A percentile compares a stretch with the other conserved stretches of the same genome.
phyloP scores from a whole-genome alignment of 2,888 invertebrate species.

The Eristalinus aeneus region DNA sequence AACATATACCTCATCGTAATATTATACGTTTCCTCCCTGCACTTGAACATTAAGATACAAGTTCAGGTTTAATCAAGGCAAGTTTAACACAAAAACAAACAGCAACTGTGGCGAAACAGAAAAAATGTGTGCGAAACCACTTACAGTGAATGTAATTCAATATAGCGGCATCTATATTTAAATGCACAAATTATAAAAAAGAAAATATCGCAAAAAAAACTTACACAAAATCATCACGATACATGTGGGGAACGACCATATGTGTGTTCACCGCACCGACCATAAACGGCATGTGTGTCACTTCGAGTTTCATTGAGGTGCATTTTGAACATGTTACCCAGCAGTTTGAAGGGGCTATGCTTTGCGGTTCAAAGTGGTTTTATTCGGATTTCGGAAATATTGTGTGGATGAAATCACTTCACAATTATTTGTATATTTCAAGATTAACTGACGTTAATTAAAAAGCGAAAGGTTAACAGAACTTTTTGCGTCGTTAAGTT shows the following conservation, averaged over 20 bases:
- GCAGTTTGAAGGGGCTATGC: conserved; percentile 9
- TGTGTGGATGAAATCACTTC: background rate
- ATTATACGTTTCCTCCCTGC: conserved; percentile 2
- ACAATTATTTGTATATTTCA: background rate
- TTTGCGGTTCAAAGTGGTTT: conserved; percentile 14
- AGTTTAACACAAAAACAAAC: conserved; percentile 28
- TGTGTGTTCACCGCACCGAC: conserved; percentile 14
- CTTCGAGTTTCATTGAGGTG: conserved; percentile 49
- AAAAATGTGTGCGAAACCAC: conserved; percentile 38
- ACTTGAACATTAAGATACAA: conserved; percentile 40
- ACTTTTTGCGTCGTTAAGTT: too few species aligned
- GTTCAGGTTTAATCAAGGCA: conserved; percentile 34
- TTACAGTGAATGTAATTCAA: conserved; percentile 38
- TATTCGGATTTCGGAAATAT: background rate
- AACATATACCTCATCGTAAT: background rate
- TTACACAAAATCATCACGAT: background rate
- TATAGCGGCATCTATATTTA: background rate
- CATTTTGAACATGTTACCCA: conserved; percentile 8
- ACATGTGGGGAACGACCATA: background rate
- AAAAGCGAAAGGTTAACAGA: background rate
- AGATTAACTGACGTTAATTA: background rate
- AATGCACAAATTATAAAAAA: conserved; percentile 1
- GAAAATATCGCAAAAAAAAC: background rate
- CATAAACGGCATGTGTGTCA: conserved; percentile 54
- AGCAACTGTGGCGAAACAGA: background rate